phyloP scores from a whole-genome alignment of 2,888 invertebrate genomes.

The Eustalomyia histrio region DNA sequence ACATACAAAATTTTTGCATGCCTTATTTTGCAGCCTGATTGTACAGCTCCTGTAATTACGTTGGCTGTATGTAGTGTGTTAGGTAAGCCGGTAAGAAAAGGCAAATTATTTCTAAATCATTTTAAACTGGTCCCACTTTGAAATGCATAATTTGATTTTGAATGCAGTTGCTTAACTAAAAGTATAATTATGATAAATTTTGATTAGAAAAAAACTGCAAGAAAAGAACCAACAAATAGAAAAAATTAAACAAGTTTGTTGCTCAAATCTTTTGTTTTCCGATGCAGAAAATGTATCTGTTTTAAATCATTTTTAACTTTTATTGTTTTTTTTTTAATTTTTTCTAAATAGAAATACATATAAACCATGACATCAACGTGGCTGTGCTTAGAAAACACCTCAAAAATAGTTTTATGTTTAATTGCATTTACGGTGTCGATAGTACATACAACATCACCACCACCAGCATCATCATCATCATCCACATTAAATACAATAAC shows the following conservation, averaged over 20 bases:
- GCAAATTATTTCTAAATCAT: too few relatives aligned
- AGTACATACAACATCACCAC: conserved; percentile 38
- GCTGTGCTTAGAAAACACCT: conserved; percentile 66
- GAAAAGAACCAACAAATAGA: not conserved
- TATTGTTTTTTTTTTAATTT: not conserved
- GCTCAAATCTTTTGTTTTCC: conserved; percentile 25
- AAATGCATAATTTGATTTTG: too few relatives aligned
- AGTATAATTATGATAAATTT: conserved; percentile 20
- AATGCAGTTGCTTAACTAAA: too few relatives aligned
- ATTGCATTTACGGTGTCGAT: conserved; percentile 58
- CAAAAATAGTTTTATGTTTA: conserved; percentile 64
- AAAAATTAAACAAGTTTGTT: conserved; percentile 35
- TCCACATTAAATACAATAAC: conserved; percentile 16
- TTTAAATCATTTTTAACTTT: not conserved
- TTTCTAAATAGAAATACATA: conserved; percentile 16
- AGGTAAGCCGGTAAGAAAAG: too few relatives aligned
- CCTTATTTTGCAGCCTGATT: too few relatives aligned
- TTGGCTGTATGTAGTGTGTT: too few relatives aligned
- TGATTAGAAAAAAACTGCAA: conserved; percentile 1
- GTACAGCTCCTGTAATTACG: too few relatives aligned
- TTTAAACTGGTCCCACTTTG: too few relatives aligned
- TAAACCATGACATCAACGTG: conserved; percentile 62
- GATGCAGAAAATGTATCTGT: not conserved
- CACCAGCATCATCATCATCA: not conserved
- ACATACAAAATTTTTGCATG: too few relatives aligned